Evolutionary conservation across 2,888 invertebrate species (phyloP).

Genomic region (Nebria salina): DNA sequence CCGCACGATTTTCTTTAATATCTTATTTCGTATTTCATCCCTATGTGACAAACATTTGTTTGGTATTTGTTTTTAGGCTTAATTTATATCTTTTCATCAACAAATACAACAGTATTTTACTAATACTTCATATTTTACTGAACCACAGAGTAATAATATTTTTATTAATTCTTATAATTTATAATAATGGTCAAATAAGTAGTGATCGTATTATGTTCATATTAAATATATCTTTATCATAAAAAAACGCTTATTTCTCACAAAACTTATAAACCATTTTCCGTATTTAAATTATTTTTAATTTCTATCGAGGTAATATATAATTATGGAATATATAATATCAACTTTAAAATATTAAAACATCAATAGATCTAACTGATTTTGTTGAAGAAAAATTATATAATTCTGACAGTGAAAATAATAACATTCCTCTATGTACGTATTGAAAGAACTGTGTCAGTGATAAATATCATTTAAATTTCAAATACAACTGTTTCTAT

Average conservation of each 20-base stretch:
- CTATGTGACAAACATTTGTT: not conserved
- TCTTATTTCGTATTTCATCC: not conserved
- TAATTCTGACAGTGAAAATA: not conserved
- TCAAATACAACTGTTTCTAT: constrained; percentile 12
- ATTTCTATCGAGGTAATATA: no score
- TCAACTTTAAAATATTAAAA: no score
- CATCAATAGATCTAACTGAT: not conserved
- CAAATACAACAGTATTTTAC: not conserved
- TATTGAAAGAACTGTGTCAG: not conserved
- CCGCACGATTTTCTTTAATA: not conserved
- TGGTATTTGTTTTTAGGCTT: not conserved
- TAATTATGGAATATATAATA: no score
- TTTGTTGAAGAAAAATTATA: not conserved
- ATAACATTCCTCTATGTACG: not conserved
- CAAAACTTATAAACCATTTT: no score
- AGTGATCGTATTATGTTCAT: no score
- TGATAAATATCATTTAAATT: constrained; percentile 8
- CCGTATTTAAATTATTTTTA: no score
- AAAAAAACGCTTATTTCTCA: no score
- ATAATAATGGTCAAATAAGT: no score
- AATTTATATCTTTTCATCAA: not conserved
- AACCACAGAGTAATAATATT: no score
- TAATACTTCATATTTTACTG: not conserved
- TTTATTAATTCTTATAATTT: no score
- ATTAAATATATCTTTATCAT: no score